Conservation (phyloP, 2,113 vertebrate genomes). For the Varanus komodoensis region DNA sequence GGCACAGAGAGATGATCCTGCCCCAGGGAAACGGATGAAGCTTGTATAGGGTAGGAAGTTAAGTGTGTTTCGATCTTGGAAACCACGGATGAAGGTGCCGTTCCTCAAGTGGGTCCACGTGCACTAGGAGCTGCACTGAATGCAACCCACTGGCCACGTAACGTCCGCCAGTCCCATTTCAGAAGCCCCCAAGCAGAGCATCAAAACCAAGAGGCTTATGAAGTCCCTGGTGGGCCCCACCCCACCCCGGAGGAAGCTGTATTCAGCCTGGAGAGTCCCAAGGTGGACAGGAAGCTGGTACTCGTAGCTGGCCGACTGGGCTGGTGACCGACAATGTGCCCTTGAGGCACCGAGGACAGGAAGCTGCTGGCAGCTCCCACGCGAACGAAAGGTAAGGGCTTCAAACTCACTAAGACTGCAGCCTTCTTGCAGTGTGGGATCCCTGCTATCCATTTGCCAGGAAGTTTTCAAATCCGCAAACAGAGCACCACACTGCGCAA, state of each 20-base stretch:
- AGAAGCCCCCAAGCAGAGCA: background rate
- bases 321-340: background rate
- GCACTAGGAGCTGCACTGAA: too few relatives aligned
- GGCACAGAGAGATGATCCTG: background rate
- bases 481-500: background rate
- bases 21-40: background rate
- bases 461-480: constrained; percentile 27
- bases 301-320: background rate
- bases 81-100: background rate
- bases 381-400: background rate
- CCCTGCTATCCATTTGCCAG: background rate
- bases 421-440: too few relatives aligned
- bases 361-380: too few relatives aligned
- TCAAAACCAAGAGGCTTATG: background rate
- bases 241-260: too few relatives aligned
- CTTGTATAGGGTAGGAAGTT: too few relatives aligned
- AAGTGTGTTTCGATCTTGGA: too few relatives aligned
- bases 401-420: background rate
- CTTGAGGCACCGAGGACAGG: background rate
- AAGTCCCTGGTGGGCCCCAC: background rate
- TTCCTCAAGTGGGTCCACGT: too few relatives aligned
- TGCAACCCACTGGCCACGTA: background rate
- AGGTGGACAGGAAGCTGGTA: background rate
- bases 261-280: background rate
- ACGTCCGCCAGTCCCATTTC: background rate